Conservation (phyloP, 2,797 vertebrate genomes). For the Dicrostonyx torquatus region DNA sequence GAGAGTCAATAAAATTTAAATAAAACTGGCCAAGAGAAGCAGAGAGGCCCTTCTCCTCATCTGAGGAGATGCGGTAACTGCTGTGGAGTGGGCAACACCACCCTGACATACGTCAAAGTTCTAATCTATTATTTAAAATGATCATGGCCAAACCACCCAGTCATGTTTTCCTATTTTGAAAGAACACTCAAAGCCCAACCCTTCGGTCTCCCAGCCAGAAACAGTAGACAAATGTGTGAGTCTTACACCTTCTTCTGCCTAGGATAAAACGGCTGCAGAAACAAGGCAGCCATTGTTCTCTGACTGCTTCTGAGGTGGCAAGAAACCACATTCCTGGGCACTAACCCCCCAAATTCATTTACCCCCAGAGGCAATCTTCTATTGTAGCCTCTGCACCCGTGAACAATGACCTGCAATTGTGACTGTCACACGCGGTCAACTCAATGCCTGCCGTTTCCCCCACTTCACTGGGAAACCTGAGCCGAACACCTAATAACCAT, state of each 20-base stretch:
- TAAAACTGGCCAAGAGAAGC: conserved; percentile 32
- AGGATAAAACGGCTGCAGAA: conserved; percentile 45
- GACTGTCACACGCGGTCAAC: conserved; percentile 92
- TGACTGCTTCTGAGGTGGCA: conserved; percentile 87
- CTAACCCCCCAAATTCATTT: conserved; percentile 89
- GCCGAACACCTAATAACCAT: conserved; percentile 84
- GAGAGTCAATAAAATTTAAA: conserved; percentile 13
- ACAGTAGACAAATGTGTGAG: neutral
- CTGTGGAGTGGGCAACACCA: neutral
- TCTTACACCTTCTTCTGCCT: conserved; percentile 64
- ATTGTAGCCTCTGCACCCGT: conserved; percentile 86
- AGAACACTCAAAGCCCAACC: neutral
- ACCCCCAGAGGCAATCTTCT: conserved; percentile 85
- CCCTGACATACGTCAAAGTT: conserved; percentile 62
- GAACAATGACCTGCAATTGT: conserved; percentile 96
- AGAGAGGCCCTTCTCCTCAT: conserved; percentile 58
- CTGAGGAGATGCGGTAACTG: conserved; percentile 51
- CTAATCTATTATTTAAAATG: conserved; percentile 62
- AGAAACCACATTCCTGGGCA: conserved; percentile 91
- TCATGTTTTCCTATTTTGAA: neutral
- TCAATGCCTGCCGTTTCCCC: conserved; percentile 88
- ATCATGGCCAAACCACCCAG: neutral
- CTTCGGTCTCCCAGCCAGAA: neutral
- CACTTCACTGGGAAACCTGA: conserved; percentile 91
- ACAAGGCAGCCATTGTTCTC: conserved; percentile 89